Conservation (phyloP, 2,888 invertebrate species). For the Spatulosminthurus flaviceps region DNA sequence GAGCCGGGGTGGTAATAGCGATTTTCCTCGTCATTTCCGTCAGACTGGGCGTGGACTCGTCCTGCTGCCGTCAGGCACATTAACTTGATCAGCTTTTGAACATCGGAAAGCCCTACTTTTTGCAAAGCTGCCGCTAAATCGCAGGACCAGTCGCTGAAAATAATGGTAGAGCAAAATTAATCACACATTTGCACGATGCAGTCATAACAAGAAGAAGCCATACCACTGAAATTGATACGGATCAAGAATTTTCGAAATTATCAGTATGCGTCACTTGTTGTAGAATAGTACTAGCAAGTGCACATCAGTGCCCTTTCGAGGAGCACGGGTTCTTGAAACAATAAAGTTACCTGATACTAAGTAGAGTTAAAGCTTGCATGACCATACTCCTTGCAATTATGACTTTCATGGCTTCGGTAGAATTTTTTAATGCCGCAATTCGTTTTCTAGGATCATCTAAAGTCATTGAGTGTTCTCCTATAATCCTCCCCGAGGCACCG, state of each 20-base stretch:
- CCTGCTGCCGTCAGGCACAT: slow-evolving; percentile 73
- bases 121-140: slow-evolving; percentile 68
- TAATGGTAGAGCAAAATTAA: not conserved
- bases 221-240: not conserved
- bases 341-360: slow-evolving; percentile 68
- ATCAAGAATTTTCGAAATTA: not conserved
- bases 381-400: slow-evolving; percentile 71
- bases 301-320: too few relatives aligned
- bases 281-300: too few relatives aligned
- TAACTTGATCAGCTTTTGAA: slow-evolving; percentile 71
- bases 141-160: slow-evolving; percentile 67
- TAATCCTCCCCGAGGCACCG: slow-evolving; percentile 1
- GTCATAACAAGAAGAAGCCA: slow-evolving; percentile 15
- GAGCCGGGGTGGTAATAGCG: slow-evolving; percentile 51
- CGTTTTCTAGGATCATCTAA: slow-evolving; percentile 69
- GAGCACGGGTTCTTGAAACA: too few relatives aligned
- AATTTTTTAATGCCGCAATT: slow-evolving; percentile 69
- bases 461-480: slow-evolving; percentile 70
- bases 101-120: slow-evolving; percentile 71
- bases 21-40: slow-evolving; percentile 52
- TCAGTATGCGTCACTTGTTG: not conserved
- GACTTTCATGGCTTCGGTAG: slow-evolving; percentile 70
- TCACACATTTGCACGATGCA: too few relatives aligned
- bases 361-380: slow-evolving; percentile 70
- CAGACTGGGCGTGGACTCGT: slow-evolving; percentile 65